phyloP scores from a whole-genome alignment of 2,797 vertebrate species.

The Sebastes itinus region DNA sequence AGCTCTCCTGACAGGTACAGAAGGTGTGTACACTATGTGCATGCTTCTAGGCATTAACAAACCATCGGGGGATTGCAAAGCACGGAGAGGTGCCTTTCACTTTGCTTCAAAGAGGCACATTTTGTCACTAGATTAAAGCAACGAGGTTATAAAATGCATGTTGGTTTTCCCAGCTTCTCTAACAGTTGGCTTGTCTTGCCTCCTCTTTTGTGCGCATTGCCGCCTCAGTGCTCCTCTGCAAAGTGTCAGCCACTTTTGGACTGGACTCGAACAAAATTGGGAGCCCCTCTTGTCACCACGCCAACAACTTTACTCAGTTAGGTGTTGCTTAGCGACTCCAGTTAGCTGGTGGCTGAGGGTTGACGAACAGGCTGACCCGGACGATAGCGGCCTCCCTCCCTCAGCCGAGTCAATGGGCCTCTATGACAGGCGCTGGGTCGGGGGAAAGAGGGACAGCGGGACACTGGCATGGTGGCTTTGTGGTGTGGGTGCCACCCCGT shows the following conservation, averaged over 20 bases:
- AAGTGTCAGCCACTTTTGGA: constrained; percentile 75
- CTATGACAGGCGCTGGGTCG: constrained; percentile 61
- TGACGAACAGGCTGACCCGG: constrained; percentile 67
- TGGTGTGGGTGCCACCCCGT: constrained; percentile 58
- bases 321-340: constrained; percentile 82
- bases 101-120: constrained; percentile 40
- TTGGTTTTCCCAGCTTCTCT: constrained; percentile 71
- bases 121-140: constrained; percentile 59
- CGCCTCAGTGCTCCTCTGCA: constrained; percentile 64
- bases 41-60: constrained; percentile 3
- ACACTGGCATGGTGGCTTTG: constrained; percentile 61
- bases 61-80: background rate
- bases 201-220: constrained; percentile 67
- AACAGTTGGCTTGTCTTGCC: constrained; percentile 62
- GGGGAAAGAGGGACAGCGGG: constrained; percentile 57
- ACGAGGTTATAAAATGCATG: constrained; percentile 53
- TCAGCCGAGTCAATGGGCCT: constrained; percentile 70
- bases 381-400: constrained; percentile 59
- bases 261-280: constrained; percentile 56
- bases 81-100: constrained; percentile 26
- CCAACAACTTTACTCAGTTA: constrained; percentile 73
- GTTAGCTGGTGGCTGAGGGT: constrained; percentile 57
- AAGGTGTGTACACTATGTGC: constrained; percentile 34
- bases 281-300: constrained; percentile 70
- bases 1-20: constrained; percentile 48